Base-by-base conservation (phyloP, 2,797 vertebrate species). In the Tangara arthus region DNA sequence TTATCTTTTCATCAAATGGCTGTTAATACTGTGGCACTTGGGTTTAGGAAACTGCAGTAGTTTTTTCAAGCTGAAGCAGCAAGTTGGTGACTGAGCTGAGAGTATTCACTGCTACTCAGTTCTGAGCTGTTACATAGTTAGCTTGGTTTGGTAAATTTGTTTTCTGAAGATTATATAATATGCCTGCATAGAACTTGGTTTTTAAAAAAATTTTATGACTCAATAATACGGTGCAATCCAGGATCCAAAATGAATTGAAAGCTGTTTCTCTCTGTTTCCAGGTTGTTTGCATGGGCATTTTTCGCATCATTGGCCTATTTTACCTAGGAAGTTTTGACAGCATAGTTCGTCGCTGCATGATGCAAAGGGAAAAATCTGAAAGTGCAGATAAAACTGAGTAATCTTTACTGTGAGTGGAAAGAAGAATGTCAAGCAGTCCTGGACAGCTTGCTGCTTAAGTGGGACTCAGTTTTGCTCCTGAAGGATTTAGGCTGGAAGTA, bases 251-350 rank as follows among this genome's bases (percentile, higher is more conserved):
- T 46, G n/a, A 87, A 82, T 83, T 97, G 44, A 96, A 76, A 63
- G 64, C 37, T 81, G 55, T 93, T 57, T 93, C 39, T 91, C 52
- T 90, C 59, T 96, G 53, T 90, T 94, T 93, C 35, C 94, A 99
- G 99, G 98, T 99, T 52, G 98, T 99, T 92, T 99, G 99, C 96
- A 99, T 99, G 99, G 99, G 99, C 71, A 97, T 99, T 82, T 99
- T 99, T 97, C 99, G 99, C 93, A 99, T 98, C 89, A 97, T 99
- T 53, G 98, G 99, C 59, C 98, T 99, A 41, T 99, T 99, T 98
- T 99, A 99, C 97, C 97, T 99, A 93, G 98, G 99, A 96, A 99
- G 99, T 90, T 99, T 99, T 66, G 99, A 99, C 98, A 99, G 98
- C 97, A 99, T 99, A 70, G 98, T 99, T 80, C 99, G 99, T 68